These are phyloP conservation scores for Tapirus terrestris DNA, from an alignment of 2,113 vertebrate genomes.

Conservation along the genomic window DNA sequence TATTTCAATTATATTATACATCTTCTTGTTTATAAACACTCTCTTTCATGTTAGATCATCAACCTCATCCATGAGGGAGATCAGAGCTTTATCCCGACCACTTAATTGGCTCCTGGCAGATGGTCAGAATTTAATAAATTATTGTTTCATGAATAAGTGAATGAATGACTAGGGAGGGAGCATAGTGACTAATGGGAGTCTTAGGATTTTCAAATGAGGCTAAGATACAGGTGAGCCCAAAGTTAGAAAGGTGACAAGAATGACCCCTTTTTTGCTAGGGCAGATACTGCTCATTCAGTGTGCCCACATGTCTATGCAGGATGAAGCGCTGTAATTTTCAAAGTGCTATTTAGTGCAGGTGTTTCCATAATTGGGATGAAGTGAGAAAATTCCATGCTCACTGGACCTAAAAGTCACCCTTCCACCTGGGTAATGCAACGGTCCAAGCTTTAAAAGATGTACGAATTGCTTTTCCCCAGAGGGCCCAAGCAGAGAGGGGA, in stretches of 20 bases:
- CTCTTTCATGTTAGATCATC: background rate
- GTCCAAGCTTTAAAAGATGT: slow-evolving; percentile 58
- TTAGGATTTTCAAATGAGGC: slow-evolving; percentile 21
- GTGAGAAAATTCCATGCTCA: slow-evolving; percentile 78
- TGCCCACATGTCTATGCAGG: slow-evolving; percentile 65
- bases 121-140: slow-evolving; percentile 21
- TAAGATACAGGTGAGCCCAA: background rate
- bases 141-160: background rate
- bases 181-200: background rate
- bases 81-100: background rate
- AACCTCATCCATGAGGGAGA: background rate
- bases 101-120: background rate
- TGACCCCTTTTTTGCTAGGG: background rate
- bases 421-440: slow-evolving; percentile 69
- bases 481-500: background rate
- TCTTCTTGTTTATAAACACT: background rate
- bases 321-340: slow-evolving; percentile 80
- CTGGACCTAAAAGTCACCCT: slow-evolving; percentile 79
- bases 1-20: background rate
- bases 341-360: slow-evolving; percentile 82
- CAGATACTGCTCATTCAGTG: slow-evolving; percentile 3
- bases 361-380: slow-evolving; percentile 81
- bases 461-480: slow-evolving; percentile 65
- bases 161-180: background rate
- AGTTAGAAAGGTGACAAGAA: background rate